Percentiles rank a stretch among this genome's conserved stretches.
Conservation (phyloP, 1,140 invertebrate genomes). For the Metopolophium dirhodum region DNA sequence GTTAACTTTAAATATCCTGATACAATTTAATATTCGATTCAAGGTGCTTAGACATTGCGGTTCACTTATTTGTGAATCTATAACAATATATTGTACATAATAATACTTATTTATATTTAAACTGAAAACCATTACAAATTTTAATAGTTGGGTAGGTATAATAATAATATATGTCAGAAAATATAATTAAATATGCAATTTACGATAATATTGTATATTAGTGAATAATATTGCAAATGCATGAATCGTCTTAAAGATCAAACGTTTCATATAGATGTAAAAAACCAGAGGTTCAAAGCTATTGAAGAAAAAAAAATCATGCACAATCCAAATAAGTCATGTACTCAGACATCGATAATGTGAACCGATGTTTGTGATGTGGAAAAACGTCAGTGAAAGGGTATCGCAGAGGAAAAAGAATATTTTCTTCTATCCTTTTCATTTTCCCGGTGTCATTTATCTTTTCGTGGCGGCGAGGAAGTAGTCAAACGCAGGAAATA, state of each 20-base stretch:
- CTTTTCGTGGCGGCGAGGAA: not conserved
- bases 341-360: not conserved
- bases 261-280: not conserved
- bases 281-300: not conserved
- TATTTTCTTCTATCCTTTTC: slow-evolving; percentile 24
- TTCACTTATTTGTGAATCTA: too few relatives aligned
- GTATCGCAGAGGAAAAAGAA: not conserved
- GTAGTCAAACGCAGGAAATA: slow-evolving; percentile 27
- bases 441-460: slow-evolving; percentile 23
- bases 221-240: not conserved
- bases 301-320: not conserved
- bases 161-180: too few relatives aligned
- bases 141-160: too few relatives aligned
- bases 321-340: slow-evolving; percentile 4
- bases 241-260: too few relatives aligned
- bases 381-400: not conserved
- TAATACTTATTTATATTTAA: too few relatives aligned
- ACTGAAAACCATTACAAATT: too few relatives aligned
- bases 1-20: too few relatives aligned
- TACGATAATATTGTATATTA: not conserved
- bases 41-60: too few relatives aligned
- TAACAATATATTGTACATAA: too few relatives aligned
- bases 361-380: slow-evolving; percentile 13
- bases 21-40: too few relatives aligned
- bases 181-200: too few relatives aligned